phyloP scores from a whole-genome alignment of 2,113 vertebrate species.

The Bubo blakistoni region DNA sequence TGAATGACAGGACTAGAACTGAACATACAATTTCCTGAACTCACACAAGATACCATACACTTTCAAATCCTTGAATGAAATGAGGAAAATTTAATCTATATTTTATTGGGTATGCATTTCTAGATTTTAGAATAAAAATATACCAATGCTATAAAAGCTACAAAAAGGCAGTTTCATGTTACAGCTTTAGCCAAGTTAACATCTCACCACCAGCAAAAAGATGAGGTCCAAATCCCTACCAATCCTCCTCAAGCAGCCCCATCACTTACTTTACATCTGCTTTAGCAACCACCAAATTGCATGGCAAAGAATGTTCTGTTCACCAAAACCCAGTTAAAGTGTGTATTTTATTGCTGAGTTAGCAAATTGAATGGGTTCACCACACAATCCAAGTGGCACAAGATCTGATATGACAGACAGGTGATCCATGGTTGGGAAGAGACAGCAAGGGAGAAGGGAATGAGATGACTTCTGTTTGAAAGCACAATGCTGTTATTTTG shows the following conservation, averaged over 20 bases:
- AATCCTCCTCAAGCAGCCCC: not conserved
- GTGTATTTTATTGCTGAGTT: not conserved
- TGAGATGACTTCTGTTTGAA: not conserved
- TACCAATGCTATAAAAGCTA: not conserved
- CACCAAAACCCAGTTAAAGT: not conserved
- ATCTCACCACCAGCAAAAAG: not conserved
- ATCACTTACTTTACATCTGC: not conserved
- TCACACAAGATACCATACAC: not conserved
- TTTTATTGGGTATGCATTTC: not conserved
- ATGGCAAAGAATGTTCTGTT: not conserved
- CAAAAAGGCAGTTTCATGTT: not conserved
- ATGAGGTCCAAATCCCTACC: not conserved
- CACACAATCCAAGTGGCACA: not conserved
- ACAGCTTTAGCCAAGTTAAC: not conserved
- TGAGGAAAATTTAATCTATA: not conserved
- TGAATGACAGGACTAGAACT: not conserved
- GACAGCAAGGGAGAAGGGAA: not conserved
- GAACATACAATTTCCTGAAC: not conserved
- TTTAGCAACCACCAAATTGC: not conserved
- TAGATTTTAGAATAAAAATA: not conserved
- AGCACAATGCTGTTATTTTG: not conserved
- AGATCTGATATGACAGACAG: not conserved
- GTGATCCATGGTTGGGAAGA: not conserved
- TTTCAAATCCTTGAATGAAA: not conserved
- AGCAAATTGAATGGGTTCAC: not conserved